Evolutionary conservation across 2,113 vertebrate genomes (phyloP), one percentile per base, ranked within the genome.

Genomic region (Mormyrus iriodes): DNA sequence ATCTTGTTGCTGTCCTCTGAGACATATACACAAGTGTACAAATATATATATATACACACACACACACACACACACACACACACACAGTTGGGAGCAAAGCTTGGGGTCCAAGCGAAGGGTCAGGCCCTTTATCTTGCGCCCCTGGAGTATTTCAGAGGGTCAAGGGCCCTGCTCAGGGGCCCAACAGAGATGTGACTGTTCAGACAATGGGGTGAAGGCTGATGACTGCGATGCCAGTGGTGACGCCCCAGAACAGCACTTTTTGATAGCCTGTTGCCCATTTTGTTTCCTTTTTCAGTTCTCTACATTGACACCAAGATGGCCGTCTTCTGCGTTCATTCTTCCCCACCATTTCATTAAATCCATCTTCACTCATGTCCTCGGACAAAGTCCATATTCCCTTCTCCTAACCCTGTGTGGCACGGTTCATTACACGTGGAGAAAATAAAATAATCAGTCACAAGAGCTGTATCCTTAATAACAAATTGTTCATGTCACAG

Each of bases 401-500:
- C 35, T 76, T 76, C 69, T 42, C 35, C 73, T 6, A 39, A 42
- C 19, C 35, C 35, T 39, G 15, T 79, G 73, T 42, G 12, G 19
- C 4, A 42, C 8, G 73, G 17, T 79, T 79, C 17, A 1, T 19
- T 48, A 10, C 44, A 46, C 44, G 2, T 21, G 42, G 42, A 12
- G 82, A 48, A 48, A 46, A 84, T 19, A 84, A 84, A 48, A 24
- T 6, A 84, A 93, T 79, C 73, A 5, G 91, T 90, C 89, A 46
- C 42, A 90, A 92, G 90, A 91, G 90, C 87, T 55, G 90, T 92
- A 90, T 93, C 90, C 91, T 91, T 93, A 93, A 95, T 95, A 94
- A 94, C 95, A 95, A 94, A 91, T 61, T 88, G 89, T 86, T 93
- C 92, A 92, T 93, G 91, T 91, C 94, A 93, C 91, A 93, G 86